Evolutionary conservation across 2,888 invertebrate genomes (phyloP).

Genomic region (Aspidiotus destructor): DNA sequence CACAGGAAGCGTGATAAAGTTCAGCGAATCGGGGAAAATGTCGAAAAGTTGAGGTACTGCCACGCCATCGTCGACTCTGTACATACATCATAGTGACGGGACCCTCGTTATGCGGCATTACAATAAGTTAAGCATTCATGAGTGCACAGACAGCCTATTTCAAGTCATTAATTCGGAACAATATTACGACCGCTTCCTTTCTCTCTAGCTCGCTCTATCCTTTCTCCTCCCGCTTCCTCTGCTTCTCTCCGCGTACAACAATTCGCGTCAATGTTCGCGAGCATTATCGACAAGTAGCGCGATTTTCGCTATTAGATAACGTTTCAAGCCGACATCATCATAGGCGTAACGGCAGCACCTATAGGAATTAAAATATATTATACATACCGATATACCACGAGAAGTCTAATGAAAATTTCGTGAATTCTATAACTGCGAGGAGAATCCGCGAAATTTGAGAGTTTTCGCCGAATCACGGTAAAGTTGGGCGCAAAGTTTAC

Average conservation of each 20-base stretch:
- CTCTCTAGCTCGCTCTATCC: background rate
- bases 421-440: no score
- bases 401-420: no score
- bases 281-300: conserved; percentile 17
- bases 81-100: conserved; percentile 20
- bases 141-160: conserved; percentile 30
- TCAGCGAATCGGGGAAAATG: conserved; percentile 20
- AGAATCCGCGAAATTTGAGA: no score
- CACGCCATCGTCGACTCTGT: background rate
- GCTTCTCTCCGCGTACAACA: conserved; percentile 9
- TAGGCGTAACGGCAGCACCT: no score
- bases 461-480: no score
- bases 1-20: conserved; percentile 25
- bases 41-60: conserved; percentile 10
- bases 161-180: conserved; percentile 32
- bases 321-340: background rate
- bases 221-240: background rate
- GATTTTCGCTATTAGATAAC: conserved; percentile 16
- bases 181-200: conserved; percentile 24
- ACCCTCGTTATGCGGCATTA: conserved; percentile 30
- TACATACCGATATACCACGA: no score
- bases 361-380: no score
- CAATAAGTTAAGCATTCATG: conserved; percentile 28
- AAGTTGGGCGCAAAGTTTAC: no score
- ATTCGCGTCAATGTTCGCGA: conserved; percentile 18